Percentiles rank a stretch among this genome's conserved stretches.
These are phyloP conservation scores for Ichneumoninae sp. DNA, from an alignment of 2,888 invertebrate genomes.

Conservation along the genomic window DNA sequence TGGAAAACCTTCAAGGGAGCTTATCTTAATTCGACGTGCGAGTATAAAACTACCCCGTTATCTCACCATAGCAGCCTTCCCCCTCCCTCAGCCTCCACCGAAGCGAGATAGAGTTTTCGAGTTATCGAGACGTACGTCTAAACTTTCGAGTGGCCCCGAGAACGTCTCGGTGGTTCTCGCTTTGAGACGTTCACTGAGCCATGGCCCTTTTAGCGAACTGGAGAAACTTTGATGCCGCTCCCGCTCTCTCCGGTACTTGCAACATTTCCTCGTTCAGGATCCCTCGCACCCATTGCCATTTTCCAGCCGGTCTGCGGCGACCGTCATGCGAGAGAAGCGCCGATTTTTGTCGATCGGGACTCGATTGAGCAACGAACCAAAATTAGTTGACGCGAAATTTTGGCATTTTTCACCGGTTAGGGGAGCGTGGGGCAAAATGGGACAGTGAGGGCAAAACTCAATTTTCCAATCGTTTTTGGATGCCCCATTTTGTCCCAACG, in stretches of 20 bases:
- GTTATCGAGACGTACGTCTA: slow-evolving; percentile 51
- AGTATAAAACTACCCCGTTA: slow-evolving; percentile 24
- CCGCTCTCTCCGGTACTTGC: not conserved
- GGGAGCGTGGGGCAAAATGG: too few relatives aligned
- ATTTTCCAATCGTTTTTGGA: too few relatives aligned
- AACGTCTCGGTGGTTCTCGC: not conserved
- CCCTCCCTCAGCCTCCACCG: slow-evolving; percentile 31
- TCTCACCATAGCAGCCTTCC: slow-evolving; percentile 29
- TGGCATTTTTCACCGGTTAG: too few relatives aligned
- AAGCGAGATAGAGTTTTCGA: slow-evolving; percentile 43
- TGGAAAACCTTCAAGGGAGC: slow-evolving; percentile 13
- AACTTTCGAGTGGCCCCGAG: slow-evolving; percentile 38
- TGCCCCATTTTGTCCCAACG: too few relatives aligned
- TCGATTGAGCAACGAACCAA: too few relatives aligned
- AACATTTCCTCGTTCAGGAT: not conserved
- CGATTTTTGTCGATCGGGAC: slow-evolving; percentile 36
- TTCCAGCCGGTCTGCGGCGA: slow-evolving; percentile 20
- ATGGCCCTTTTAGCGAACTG: slow-evolving; percentile 18
- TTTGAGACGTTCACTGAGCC: slow-evolving; percentile 40
- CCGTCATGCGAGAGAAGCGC: slow-evolving; percentile 38
- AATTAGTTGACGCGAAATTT: too few relatives aligned
- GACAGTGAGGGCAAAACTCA: too few relatives aligned
- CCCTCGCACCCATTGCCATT: slow-evolving; percentile 15
- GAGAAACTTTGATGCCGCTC: not conserved
- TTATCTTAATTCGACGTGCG: slow-evolving; percentile 55